Conservation (phyloP, 2,888 invertebrate species). For the Athalia circularis region DNA sequence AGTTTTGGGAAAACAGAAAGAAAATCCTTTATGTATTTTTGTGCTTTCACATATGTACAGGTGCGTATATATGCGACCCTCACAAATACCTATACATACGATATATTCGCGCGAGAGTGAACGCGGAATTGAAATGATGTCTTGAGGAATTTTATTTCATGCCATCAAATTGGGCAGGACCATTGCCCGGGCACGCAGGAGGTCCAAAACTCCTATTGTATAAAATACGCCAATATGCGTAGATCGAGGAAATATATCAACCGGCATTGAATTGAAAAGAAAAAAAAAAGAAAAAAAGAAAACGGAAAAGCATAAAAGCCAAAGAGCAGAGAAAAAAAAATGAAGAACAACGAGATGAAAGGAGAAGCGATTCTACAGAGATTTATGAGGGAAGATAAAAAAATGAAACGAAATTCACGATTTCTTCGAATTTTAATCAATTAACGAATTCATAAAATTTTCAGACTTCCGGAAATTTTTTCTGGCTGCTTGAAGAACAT, state of each 20-base stretch:
- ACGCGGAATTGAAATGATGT: constrained; percentile 14
- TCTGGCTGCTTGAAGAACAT: too few relatives aligned
- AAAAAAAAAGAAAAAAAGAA: background rate
- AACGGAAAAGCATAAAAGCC: background rate
- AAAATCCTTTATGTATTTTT: too few relatives aligned
- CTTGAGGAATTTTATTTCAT: constrained; percentile 1
- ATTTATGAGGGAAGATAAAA: constrained; percentile 24
- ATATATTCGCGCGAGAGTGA: background rate
- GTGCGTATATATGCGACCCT: too few relatives aligned
- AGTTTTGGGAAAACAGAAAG: too few relatives aligned
- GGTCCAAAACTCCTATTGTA: too few relatives aligned
- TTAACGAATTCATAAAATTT: background rate
- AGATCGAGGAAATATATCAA: background rate
- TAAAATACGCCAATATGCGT: too few relatives aligned
- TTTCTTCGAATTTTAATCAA: background rate
- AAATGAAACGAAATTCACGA: constrained; percentile 31
- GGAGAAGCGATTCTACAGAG: constrained; percentile 16
- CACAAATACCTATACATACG: too few relatives aligned
- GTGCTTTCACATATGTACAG: too few relatives aligned
- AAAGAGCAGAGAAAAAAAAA: constrained; percentile 1
- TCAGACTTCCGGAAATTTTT: too few relatives aligned
- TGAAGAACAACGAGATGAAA: constrained; percentile 3
- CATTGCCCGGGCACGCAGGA: too few relatives aligned
- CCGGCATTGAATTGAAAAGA: background rate
- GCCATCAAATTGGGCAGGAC: background rate